These are phyloP conservation scores for Tyrannus savana DNA, from an alignment of 2,113 vertebrate genomes.

Conservation along the genomic window DNA sequence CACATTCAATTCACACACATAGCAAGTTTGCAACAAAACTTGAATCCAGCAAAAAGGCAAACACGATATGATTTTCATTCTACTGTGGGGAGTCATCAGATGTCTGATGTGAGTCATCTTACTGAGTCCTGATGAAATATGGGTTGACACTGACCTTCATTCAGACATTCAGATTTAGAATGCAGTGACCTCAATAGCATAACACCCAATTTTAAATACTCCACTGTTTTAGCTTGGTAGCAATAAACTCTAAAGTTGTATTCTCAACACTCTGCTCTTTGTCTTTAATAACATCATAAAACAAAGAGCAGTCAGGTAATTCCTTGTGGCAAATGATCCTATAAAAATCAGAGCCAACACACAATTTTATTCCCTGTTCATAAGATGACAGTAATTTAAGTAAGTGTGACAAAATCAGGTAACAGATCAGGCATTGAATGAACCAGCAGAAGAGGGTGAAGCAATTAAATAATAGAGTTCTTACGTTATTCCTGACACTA, in stretches of 20 bases:
- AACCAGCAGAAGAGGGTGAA: not conserved
- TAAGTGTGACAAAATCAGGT: not conserved
- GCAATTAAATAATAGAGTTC: not conserved
- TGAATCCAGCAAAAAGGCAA: not conserved
- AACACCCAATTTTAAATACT: not conserved
- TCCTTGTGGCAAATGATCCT: not conserved
- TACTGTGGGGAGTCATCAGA: not conserved
- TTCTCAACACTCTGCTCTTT: not conserved
- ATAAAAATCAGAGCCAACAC: not conserved
- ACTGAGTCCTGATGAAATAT: not conserved
- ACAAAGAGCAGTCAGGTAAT: not conserved
- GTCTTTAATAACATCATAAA: not conserved
- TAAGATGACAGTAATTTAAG: not conserved
- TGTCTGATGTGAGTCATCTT: slow-evolving; percentile 21
- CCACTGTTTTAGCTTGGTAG: not conserved
- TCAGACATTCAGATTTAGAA: slow-evolving; percentile 17
- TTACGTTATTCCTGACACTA: not conserved
- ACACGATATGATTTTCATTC: not conserved
- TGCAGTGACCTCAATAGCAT: not conserved
- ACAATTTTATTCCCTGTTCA: not conserved
- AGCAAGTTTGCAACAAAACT: not conserved
- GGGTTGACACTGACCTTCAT: slow-evolving; percentile 29
- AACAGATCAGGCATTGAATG: not conserved
- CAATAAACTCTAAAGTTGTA: not conserved
- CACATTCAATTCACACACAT: not conserved